A percentile compares a stretch with the other conserved stretches of the same genome.
phyloP scores from a whole-genome alignment of 2,113 vertebrate genomes.

The Myodes glareolus region DNA sequence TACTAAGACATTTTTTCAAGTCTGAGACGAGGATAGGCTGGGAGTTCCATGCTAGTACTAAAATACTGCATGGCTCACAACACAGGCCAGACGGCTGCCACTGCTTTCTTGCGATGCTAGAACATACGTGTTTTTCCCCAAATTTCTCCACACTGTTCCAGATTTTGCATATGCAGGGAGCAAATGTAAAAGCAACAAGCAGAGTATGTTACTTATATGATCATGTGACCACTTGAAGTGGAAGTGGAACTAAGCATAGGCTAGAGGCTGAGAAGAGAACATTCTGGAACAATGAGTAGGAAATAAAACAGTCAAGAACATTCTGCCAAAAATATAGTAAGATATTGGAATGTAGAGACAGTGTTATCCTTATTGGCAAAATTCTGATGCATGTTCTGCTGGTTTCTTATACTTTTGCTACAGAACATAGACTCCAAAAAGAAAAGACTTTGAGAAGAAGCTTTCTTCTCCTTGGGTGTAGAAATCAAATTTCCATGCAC shows the following conservation, averaged over 20 bases:
- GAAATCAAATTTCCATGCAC: not conserved
- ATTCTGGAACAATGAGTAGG: not conserved
- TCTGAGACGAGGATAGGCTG: rapidly evolving
- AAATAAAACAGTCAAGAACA: too few species aligned
- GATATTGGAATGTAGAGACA: rapidly evolving
- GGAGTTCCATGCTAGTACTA: not conserved
- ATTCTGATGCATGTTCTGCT: rapidly evolving
- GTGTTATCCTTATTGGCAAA: not conserved
- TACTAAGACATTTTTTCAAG: not conserved
- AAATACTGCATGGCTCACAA: not conserved
- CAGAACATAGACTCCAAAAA: not conserved
- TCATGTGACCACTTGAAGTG: not conserved
- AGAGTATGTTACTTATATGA: not conserved
- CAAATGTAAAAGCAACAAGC: not conserved
- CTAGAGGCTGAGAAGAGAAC: not conserved
- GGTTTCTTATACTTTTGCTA: not conserved
- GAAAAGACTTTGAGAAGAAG: not conserved
- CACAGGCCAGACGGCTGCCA: not conserved
- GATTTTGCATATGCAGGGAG: not conserved
- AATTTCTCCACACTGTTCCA: rapidly evolving
- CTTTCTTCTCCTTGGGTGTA: not conserved
- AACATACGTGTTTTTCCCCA: rapidly evolving
- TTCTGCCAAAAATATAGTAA: not conserved
- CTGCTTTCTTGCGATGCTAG: not conserved
- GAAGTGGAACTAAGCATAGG: rapidly evolving